Evolutionary conservation across 2,797 vertebrate genomes (phyloP), one percentile per base, ranked within the genome.

Genomic region (Borostomias antarcticus): DNA sequence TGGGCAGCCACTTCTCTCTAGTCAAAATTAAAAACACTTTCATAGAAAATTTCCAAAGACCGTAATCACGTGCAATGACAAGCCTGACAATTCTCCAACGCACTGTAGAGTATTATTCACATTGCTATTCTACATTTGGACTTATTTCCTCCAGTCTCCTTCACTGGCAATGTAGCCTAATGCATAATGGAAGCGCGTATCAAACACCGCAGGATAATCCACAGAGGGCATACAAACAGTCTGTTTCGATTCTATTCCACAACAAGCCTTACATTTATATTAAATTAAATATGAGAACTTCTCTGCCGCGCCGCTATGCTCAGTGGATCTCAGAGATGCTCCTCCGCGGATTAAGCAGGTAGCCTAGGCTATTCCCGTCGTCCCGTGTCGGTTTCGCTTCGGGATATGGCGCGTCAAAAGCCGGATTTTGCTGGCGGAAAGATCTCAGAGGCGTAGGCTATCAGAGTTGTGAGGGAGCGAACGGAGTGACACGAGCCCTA

Each of bases 151-250:
- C 70, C 70, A 32, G 76, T 84, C 74, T 69, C 77, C 76, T 54
- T 69, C 59, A 72, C 17, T 58, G 54, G 73, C 75, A 70, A 50
- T 48, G 68, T 66, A n/a, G n/a, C n/a, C n/a, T n/a, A 83, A 72
- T 43, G 56, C 65, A 76, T 63, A 71, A 66, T 63, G 68, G 64
- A 83, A 62, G 77, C 66, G 52, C 60, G 62, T 35, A 66, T 64
- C 66, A 57, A 80, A 65, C 69, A 77, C 66, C 53, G 74, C 71
- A 71, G 63, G 78, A 79, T 79, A 84, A 81, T 82, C 80, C 81
- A 77, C 50, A 21, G 11, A 76, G 68, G n/a, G 59, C 37, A 57
- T 35, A 63, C 50, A 13, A 43, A 30, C 37, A 30, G 15, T 47
- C 19, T 3, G 15, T 25, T n/a, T 45, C 15, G 6, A 25, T 60